Evolutionary conservation across 1,140 invertebrate genomes (phyloP), one percentile per base, ranked within the genome.

Genomic region (Drosophila novamexicana): DNA sequence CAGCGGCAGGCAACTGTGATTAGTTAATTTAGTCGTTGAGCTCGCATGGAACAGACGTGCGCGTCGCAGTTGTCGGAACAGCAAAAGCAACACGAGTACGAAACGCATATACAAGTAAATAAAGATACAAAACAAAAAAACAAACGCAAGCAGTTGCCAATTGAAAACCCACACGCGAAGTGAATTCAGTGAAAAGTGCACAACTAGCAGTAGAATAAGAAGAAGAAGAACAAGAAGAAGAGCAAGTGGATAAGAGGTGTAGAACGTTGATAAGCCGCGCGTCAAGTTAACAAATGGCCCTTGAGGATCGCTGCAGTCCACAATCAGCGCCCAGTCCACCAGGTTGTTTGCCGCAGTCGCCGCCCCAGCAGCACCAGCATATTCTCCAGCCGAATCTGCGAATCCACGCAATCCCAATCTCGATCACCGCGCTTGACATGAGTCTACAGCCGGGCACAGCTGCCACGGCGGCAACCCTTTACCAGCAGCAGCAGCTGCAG

Each of bases 281-380:
- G 61, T 45, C 45, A 62, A 79, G 75, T 75, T 64, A 62, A 67
- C 78, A 77, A 81, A 94, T 94, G 94, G 94, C 94, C 64, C 94
- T 94, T 61, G 94, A 94, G 93, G 94, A 94, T 83, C 93, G 94
- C 40, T 94, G 94, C 93, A 94, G 94, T 92, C 94, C 94, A 71
- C 94, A 93, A 79, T 93, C 94, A 92, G 94, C 94, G 61, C 94
- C 93, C 85, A 94, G 93, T 72, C 91, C 90, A 74, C 90, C 90
- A 63, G 83, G 64, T 74, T 62, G 64, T 73, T 50, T 76, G 47
- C 85, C 75, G 49, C 89, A 90, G 56, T 77, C 84, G 50, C 85
- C 85, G 10, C 62, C 62, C n/a, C 74, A 80, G 9, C 62, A 45
- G 7, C 62, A 65, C 4, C 61, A 52, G 10, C 45, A 47, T 4